Base-by-base conservation (phyloP, 2,888 invertebrate species). In the Rosalia funebris region DNA sequence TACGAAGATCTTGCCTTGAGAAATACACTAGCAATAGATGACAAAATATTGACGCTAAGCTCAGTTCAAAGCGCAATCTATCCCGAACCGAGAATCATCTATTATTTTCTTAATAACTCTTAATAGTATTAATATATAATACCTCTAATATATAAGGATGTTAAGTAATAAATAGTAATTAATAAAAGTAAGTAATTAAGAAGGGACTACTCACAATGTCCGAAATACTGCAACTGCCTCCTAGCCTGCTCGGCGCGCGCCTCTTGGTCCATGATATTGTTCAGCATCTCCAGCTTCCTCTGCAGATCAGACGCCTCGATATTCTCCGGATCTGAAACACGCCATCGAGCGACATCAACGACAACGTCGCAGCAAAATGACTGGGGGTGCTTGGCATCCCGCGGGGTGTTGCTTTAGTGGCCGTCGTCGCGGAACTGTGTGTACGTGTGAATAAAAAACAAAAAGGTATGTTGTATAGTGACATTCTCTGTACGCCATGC, bases 251-350 rank as follows among this genome's bases (percentile, higher is more conserved):
- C 91, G 56, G 88, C 89, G 66, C 91, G 83, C 46, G 86, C 85
- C 82, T 95, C 95, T 77, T 94, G 92, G 82, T 94, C 94, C 86
- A 95, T 90, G 76, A 93, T 91, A 75, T 90, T 92, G 84, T 96
- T 96, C 79, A 96, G 87, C 82, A 93, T 87, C 82, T 95, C 95
- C 77, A 96, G 83, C 84, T 96, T 96, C 79, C 92, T 87, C 83
- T 95, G 95, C 75, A 96, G 86, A 81, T 95, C 95, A 62, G 90
- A 90, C 44, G 92, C 92, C 76, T 91, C 91, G 73, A 91, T 91
- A 79, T 93, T 93, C 82, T 94, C 93, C 68, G 93, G 88, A 85
- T 95, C 95, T 92, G 88, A 68, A 82, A 80, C 53, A 53, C 42
- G 17, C 31, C 32, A 32, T 9, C n/a, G n/a, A n/a, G n/a, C n/a